These are phyloP conservation scores for Galaxea fascicularis DNA, from an alignment of 92 coral and sea anemone genomes.

Conservation along the genomic window DNA sequence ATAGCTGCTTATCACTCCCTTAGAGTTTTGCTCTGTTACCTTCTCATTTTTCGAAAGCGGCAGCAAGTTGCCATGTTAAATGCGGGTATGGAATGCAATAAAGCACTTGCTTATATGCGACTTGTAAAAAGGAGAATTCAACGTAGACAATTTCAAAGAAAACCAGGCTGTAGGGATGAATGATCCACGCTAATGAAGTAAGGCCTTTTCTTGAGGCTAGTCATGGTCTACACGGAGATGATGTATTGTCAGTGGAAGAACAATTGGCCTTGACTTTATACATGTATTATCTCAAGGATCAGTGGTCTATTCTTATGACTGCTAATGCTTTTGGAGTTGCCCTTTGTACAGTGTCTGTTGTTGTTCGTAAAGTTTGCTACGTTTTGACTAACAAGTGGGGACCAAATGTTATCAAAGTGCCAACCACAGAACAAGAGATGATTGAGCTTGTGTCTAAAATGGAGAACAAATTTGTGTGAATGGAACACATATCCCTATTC, in stretches of 20 bases:
- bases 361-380: conserved; percentile 56
- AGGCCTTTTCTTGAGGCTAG: conserved; percentile 44
- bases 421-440: conserved; percentile 61
- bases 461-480: conserved; percentile 53
- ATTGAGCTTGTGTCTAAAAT: conserved; percentile 39
- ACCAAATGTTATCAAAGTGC: conserved; percentile 59
- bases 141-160: conserved; percentile 25
- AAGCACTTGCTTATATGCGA: conserved; percentile 26
- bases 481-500: conserved; percentile 65
- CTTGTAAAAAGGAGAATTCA: conserved; percentile 29
- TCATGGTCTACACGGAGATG: conserved; percentile 41
- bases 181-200: conserved; percentile 1
- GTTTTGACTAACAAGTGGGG: conserved; percentile 51
- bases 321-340: conserved; percentile 77
- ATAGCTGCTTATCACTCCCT: conserved; percentile 28
- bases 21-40: conserved; percentile 32
- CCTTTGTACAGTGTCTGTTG: conserved; percentile 12
- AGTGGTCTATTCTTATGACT: conserved; percentile 68
- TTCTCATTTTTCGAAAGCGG: conserved; percentile 37
- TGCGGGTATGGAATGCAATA: conserved; percentile 32
- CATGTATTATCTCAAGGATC: conserved; percentile 54
- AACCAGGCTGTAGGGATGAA: conserved; percentile 23
- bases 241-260: conserved; percentile 61
- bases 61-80: conserved; percentile 39
- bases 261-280: conserved; percentile 65